phyloP scores from a whole-genome alignment of 1,140 invertebrate species.

The Phymorhynchus buccinoides region DNA sequence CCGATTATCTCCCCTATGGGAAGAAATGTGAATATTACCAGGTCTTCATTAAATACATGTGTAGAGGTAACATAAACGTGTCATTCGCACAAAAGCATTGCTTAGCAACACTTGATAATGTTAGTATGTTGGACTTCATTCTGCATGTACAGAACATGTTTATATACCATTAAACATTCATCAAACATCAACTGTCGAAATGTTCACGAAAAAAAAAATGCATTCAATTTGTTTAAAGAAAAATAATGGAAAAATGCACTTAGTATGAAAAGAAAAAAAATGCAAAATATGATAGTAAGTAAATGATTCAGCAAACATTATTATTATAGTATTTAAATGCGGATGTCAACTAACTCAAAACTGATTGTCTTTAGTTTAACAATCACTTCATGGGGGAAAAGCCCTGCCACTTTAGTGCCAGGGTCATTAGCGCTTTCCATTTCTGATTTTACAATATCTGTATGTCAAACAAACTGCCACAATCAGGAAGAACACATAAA shows the following conservation, averaged over 20 bases:
- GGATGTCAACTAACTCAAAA: background rate
- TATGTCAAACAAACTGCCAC: no score
- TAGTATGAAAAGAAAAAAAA: background rate
- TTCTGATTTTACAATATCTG: no score
- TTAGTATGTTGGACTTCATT: no score
- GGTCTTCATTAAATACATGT: background rate
- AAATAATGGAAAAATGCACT: background rate
- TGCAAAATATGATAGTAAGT: background rate
- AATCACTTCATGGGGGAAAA: background rate
- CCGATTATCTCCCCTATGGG: background rate
- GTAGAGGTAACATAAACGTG: background rate
- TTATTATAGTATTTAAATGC: background rate
- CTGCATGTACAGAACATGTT: background rate
- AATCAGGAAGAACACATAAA: no score
- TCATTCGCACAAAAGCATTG: background rate
- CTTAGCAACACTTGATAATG: background rate
- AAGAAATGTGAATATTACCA: background rate
- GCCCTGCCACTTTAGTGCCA: no score
- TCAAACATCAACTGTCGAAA: background rate
- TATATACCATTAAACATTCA: background rate
- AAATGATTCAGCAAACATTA: background rate
- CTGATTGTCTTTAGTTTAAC: background rate
- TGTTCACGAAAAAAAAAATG: background rate
- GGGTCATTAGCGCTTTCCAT: no score
- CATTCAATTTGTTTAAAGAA: no score